A percentile compares a stretch with the other conserved stretches of the same genome.
Conservation (phyloP, 2,888 invertebrate species). For the Cepaea hortensis region DNA sequence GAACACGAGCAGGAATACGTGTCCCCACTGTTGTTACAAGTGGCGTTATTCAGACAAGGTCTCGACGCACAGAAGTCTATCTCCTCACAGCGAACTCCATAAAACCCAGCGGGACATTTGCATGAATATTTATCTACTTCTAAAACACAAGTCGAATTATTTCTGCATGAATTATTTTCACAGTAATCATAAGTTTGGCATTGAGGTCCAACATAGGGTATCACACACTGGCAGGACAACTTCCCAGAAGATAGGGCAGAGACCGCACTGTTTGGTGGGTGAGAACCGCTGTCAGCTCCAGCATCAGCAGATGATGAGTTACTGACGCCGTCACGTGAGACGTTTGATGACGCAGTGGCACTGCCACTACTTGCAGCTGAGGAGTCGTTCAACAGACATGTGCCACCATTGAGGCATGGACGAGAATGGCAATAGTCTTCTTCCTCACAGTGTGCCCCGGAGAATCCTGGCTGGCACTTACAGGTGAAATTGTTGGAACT, state of each 20-base stretch:
- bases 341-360: not conserved
- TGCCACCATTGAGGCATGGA: constrained; percentile 70
- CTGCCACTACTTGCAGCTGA: not conserved
- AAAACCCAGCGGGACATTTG: constrained; percentile 60
- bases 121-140: constrained; percentile 60
- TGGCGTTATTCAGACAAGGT: constrained; percentile 62
- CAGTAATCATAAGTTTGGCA: constrained; percentile 69
- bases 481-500: constrained; percentile 59
- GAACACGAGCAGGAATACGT: constrained; percentile 62
- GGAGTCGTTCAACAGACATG: constrained; percentile 57
- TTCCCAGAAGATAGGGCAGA: constrained; percentile 35
- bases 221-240: constrained; percentile 64
- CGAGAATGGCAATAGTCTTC: constrained; percentile 66
- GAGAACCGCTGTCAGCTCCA: not conserved
- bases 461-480: constrained; percentile 56
- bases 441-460: constrained; percentile 64
- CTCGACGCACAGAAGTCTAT: constrained; percentile 59
- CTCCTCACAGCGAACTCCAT: constrained; percentile 68
- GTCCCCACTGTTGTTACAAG: constrained; percentile 58
- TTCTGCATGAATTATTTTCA: constrained; percentile 60
- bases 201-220: constrained; percentile 61
- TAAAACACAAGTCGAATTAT: constrained; percentile 64
- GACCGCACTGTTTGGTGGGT: not conserved
- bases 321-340: not conserved
- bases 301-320: not conserved